Conservation (phyloP, 2,888 invertebrate genomes). For the Tinea pellionella region DNA sequence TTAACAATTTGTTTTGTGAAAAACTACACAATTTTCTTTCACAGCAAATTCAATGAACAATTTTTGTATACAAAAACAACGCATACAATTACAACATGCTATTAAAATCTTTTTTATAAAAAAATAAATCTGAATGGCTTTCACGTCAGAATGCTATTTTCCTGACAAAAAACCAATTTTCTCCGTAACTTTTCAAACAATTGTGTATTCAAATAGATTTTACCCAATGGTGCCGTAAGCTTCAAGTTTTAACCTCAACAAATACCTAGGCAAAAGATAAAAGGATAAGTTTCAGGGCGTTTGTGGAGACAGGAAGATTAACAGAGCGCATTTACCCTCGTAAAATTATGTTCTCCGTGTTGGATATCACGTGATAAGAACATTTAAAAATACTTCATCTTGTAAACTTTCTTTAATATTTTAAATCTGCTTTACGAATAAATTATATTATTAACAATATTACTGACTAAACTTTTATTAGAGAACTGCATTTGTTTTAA, state of each 20-base stretch:
- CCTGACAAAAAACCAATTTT: not conserved
- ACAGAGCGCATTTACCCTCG: not conserved
- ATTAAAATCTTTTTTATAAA: not conserved
- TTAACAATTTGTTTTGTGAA: no score
- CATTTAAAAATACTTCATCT: not conserved
- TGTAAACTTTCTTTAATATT: not conserved
- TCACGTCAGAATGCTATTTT: not conserved
- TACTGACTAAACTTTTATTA: no score
- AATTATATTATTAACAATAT: no score
- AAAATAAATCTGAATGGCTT: not conserved
- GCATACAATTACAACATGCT: not conserved
- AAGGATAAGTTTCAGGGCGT: constrained; percentile 3
- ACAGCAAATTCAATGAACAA: no score
- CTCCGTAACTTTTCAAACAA: not conserved
- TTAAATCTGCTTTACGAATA: not conserved
- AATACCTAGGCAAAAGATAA: constrained; percentile 6
- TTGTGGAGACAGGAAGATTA: constrained; percentile 5
- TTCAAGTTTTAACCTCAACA: constrained; percentile 1
- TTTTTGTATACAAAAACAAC: not conserved
- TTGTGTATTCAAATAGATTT: constrained; percentile 2
- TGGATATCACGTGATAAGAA: not conserved
- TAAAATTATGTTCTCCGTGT: constrained; percentile 3
- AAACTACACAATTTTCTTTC: no score
- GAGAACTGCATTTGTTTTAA: no score
- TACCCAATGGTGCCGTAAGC: constrained; percentile 1